Evolutionary conservation across 1,140 invertebrate genomes (phyloP).

Genomic region (Nixonia krombeini): DNA sequence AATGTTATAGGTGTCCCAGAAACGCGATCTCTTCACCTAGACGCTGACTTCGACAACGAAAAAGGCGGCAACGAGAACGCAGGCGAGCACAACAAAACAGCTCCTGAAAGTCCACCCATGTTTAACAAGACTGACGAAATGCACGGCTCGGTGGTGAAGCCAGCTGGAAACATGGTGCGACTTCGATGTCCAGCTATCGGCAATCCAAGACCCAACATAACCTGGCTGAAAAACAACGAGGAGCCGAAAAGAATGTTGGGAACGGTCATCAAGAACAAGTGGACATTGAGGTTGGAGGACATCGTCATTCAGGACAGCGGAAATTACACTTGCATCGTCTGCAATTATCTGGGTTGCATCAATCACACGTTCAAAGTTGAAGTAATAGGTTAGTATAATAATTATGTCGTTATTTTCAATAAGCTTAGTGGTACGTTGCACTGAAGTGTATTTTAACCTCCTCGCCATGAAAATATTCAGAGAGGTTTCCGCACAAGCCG

Average conservation of each 20-base stretch:
- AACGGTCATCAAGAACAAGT: conserved; percentile 74
- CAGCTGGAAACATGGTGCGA: conserved; percentile 78
- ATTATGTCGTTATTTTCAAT: background rate
- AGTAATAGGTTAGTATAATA: conserved; percentile 78
- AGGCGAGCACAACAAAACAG: conserved; percentile 65
- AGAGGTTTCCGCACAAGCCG: conserved; percentile 83
- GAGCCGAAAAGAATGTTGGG: conserved; percentile 75
- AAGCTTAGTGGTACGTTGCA: background rate
- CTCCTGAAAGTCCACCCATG: conserved; percentile 57
- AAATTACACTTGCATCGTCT: conserved; percentile 88
- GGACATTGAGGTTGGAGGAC: conserved; percentile 81
- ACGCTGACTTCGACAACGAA: conserved; percentile 58
- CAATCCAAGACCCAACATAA: conserved; percentile 83
- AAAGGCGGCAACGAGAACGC: conserved; percentile 59
- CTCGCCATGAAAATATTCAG: conserved; percentile 62
- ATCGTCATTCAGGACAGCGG: conserved; percentile 83
- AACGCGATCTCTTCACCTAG: conserved; percentile 61
- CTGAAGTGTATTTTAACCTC: conserved; percentile 10
- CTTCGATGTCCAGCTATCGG: conserved; percentile 78
- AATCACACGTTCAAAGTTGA: conserved; percentile 81
- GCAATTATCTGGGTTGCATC: conserved; percentile 84
- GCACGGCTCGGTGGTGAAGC: conserved; percentile 73
- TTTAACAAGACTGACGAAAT: conserved; percentile 73
- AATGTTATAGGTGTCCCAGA: conserved; percentile 55
- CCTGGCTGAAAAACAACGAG: conserved; percentile 83